Conservation (phyloP, 1,140 invertebrate species). For the Pseudoatta argentina region DNA sequence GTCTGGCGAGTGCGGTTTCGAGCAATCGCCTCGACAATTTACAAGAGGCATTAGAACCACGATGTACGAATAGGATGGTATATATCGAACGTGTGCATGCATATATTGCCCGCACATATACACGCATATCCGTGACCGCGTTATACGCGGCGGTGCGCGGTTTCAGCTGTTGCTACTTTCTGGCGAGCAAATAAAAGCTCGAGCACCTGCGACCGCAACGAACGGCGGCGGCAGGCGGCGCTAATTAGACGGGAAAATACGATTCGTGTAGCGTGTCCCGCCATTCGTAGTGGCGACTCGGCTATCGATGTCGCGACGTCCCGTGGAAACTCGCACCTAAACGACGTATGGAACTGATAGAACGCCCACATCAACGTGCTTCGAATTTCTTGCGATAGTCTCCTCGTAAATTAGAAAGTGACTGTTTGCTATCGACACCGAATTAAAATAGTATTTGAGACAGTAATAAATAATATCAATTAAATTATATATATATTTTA, state of each 20-base stretch:
- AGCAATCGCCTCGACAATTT: conserved; percentile 63
- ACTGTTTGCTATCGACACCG: not conserved
- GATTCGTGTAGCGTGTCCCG: conserved; percentile 64
- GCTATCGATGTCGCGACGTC: conserved; percentile 29
- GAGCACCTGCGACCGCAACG: conserved; percentile 65
- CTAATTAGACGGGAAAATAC: conserved; percentile 76
- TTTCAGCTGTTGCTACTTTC: conserved; percentile 71
- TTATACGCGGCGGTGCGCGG: conserved; percentile 32
- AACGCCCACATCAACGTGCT: not conserved
- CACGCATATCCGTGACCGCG: not conserved
- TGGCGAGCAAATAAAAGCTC: conserved; percentile 62
- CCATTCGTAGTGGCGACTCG: not conserved
- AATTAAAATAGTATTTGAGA: not conserved
- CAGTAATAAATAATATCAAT: not conserved
- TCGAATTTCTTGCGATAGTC: not conserved
- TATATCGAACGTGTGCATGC: conserved; percentile 23
- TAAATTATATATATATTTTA: not conserved
- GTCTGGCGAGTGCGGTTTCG: conserved; percentile 53
- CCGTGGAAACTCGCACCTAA: conserved; percentile 27
- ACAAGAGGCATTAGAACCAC: conserved; percentile 58
- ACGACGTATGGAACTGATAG: not conserved
- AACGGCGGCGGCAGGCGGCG: conserved; percentile 59
- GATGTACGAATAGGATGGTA: conserved; percentile 3
- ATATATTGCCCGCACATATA: not conserved
- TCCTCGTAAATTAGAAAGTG: conserved; percentile 16